Conservation (phyloP, 2,113 vertebrate genomes). For the Ophthalmolycus amberensis region DNA sequence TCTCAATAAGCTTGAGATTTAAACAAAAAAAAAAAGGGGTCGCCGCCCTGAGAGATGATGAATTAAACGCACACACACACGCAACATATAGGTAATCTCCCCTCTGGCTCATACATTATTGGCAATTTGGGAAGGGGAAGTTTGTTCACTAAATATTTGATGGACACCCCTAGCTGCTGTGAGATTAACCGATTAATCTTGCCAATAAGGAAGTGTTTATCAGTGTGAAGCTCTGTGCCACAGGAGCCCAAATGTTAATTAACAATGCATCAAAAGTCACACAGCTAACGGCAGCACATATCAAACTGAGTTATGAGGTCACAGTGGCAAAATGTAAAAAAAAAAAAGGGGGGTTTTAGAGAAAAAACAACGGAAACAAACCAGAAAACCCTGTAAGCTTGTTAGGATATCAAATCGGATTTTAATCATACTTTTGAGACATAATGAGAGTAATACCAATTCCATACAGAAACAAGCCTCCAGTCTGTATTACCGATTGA, state of each 20-base stretch:
- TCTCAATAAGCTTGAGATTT: conserved; percentile 52
- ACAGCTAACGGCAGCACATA: conserved; percentile 14
- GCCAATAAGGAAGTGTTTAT: conserved; percentile 61
- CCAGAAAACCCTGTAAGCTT: background rate
- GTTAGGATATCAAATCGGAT: background rate
- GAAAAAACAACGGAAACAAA: background rate
- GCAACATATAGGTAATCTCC: conserved; percentile 51
- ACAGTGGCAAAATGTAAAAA: background rate
- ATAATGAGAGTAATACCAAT: background rate
- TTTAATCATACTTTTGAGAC: background rate
- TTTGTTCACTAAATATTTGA: conserved; percentile 82
- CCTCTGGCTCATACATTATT: conserved; percentile 62
- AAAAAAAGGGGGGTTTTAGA: background rate
- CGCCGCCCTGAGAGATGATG: conserved; percentile 22
- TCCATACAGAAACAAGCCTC: background rate
- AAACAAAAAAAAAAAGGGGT: conserved; percentile 37
- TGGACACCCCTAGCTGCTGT: conserved; percentile 62
- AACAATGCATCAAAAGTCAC: conserved; percentile 43
- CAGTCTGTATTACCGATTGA: background rate
- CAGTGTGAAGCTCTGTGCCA: conserved; percentile 16
- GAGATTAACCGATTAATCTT: conserved; percentile 78
- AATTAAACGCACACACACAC: conserved; percentile 32
- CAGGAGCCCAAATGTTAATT: conserved; percentile 48
- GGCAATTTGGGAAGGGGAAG: conserved; percentile 57
- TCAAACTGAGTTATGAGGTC: conserved; percentile 38